Conservation (phyloP, 2,113 vertebrate species). For the Hippocampus abdominalis region DNA sequence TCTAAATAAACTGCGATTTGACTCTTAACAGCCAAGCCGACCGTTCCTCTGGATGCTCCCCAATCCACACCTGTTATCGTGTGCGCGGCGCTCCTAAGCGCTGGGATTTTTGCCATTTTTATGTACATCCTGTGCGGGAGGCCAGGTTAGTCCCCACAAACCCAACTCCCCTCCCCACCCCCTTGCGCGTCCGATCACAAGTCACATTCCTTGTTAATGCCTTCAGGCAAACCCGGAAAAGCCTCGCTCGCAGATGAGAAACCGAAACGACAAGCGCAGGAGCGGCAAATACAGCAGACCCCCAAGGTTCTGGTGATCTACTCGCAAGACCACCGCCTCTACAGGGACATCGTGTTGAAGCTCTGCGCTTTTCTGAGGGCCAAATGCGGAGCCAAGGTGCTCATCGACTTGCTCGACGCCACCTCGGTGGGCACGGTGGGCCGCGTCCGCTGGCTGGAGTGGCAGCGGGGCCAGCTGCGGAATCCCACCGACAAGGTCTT, state of each 20-base stretch:
- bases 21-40: background rate
- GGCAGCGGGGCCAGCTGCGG: constrained; percentile 80
- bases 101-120: background rate
- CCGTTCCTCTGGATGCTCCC: background rate
- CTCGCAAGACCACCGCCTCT: constrained; percentile 87
- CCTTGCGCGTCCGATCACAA: background rate
- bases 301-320: constrained; percentile 86
- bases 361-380: constrained; percentile 86
- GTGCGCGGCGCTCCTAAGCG: constrained; percentile 4
- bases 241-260: too few relatives aligned
- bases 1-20: constrained; percentile 3
- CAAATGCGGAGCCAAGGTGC: constrained; percentile 82
- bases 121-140: constrained; percentile 13
- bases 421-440: constrained; percentile 80
- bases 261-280: accelerated
- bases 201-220: background rate
- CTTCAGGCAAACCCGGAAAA: constrained; percentile 5
- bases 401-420: constrained; percentile 84
- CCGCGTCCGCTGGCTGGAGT: constrained; percentile 82
- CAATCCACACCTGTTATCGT: background rate
- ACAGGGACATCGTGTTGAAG: constrained; percentile 85
- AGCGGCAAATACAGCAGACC: background rate
- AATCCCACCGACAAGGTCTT: constrained; percentile 81
- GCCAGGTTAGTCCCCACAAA: constrained; percentile 31
- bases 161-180: background rate